phyloP scores from a whole-genome alignment of 2,888 invertebrate species.

The Xylophagus ater region DNA sequence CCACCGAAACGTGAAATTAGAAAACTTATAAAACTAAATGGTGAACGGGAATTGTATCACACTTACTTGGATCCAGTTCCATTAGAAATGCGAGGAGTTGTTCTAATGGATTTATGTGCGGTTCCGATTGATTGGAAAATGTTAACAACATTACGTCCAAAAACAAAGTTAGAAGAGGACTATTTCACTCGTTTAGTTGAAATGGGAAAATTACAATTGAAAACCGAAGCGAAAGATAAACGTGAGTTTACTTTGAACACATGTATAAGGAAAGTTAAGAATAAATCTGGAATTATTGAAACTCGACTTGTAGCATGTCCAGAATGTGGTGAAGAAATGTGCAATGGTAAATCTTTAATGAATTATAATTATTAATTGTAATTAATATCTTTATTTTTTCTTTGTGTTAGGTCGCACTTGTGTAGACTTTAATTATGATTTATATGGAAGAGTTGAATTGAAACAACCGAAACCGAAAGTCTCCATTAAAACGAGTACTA shows the following conservation, averaged over 20 bases:
- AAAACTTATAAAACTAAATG: conserved; percentile 33
- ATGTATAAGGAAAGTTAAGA: conserved; percentile 64
- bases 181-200: conserved; percentile 77
- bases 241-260: conserved; percentile 53
- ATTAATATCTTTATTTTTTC: background rate
- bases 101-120: conserved; percentile 55
- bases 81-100: conserved; percentile 55
- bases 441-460: conserved; percentile 34
- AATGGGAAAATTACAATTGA: conserved; percentile 65
- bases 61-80: conserved; percentile 65
- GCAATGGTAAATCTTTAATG: conserved; percentile 46
- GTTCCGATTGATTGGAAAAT: conserved; percentile 89
- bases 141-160: conserved; percentile 79
- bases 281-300: conserved; percentile 70
- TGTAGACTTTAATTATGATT: conserved; percentile 37
- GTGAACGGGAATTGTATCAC: conserved; percentile 32
- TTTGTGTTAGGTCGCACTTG: conserved; percentile 30
- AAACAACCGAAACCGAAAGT: conserved; percentile 31
- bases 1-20: conserved; percentile 60
- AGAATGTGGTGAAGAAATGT: conserved; percentile 80
- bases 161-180: conserved; percentile 72
- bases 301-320: conserved; percentile 61
- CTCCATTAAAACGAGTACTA: conserved; percentile 4
- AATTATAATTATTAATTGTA: background rate
- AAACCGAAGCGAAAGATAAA: conserved; percentile 60